These are phyloP conservation scores for Lacerta agilis DNA, from an alignment of 2,797 vertebrate genomes.

Conservation along the genomic window DNA sequence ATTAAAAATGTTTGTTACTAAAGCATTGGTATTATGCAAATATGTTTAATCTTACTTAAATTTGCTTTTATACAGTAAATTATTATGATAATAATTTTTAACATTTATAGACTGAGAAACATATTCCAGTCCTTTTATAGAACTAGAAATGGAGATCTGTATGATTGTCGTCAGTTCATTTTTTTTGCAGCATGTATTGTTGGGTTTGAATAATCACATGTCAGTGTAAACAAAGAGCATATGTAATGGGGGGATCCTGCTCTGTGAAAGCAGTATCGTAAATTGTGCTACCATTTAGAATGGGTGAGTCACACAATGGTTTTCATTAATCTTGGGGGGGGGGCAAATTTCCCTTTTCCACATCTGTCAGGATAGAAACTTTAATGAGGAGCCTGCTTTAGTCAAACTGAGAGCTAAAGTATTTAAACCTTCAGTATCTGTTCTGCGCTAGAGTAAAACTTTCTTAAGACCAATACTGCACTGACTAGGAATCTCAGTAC, in stretches of 20 bases:
- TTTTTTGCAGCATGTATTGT: slow-evolving; percentile 46
- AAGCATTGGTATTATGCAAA: background rate
- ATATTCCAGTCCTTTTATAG: slow-evolving; percentile 7
- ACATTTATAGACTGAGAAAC: background rate
- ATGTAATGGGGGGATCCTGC: slow-evolving; percentile 28
- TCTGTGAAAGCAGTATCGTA: slow-evolving; percentile 35
- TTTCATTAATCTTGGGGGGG: slow-evolving; percentile 55
- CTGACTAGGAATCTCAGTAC: background rate
- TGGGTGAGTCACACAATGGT: slow-evolving; percentile 20
- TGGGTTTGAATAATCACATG: slow-evolving; percentile 31
- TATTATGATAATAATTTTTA: background rate
- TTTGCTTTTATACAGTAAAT: background rate
- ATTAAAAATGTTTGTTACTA: background rate
- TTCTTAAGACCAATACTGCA: background rate
- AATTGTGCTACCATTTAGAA: slow-evolving; percentile 54
- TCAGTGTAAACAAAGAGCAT: slow-evolving; percentile 10
- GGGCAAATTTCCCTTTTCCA: slow-evolving; percentile 19
- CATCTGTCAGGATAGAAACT: slow-evolving; percentile 36
- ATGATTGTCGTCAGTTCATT: slow-evolving; percentile 11
- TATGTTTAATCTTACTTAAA: slow-evolving; percentile 3
- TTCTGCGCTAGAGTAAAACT: slow-evolving; percentile 46
- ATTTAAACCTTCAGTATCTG: slow-evolving; percentile 43
- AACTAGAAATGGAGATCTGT: background rate
- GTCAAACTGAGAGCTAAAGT: slow-evolving; percentile 10
- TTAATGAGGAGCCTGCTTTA: slow-evolving; percentile 47